Evolutionary conservation across 2,113 vertebrate genomes (phyloP), one percentile per base, ranked within the genome.

Genomic region (Onychostoma macrolepis): DNA sequence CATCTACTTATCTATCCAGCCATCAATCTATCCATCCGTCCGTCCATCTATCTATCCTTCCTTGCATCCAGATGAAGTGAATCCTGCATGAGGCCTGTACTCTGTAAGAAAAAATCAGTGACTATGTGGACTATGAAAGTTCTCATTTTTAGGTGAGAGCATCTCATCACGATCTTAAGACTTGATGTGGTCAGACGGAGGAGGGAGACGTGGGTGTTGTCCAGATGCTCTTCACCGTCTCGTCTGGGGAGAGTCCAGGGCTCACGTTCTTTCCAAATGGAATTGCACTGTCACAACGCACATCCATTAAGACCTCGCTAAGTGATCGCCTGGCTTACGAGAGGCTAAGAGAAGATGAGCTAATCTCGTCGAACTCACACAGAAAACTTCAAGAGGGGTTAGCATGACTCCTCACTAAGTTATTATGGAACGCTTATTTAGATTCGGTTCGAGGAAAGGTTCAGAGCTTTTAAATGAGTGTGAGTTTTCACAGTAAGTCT

Each of bases 281-380:
- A 69, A 85, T 85, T 78, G 67, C 67, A 17, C 86, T 74, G 89
- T 90, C 89, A 88, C 38, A 86, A 86, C 10, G 83, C 87, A 90
- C 87, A 88, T 89, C 87, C 85, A 87, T 90, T 90, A 84, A 88
- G 80, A 83, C 88, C 63, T 11, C 1, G 2, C 33, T 8, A 84
- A 89, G 91, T 91, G 88, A 90, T 71, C 80, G 91, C 89, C 85
- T 92, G 90, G 86, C n/a, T 87, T 76, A 86, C 80, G 78, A 89
- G 80, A 86, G 87, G 86, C 88, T 90, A 85, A 90, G 87, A 89
- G 87, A 84, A 84, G 80, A 92, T 90, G 90, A 92, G 90, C 89
- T 93, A 88, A 93, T 93, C 87, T 90, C 72, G 45, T 72, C 50
- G 48, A 61, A 30, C 43, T 77, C 63, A 82, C 84, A 82, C 82